Evolutionary conservation across 2,888 invertebrate genomes (phyloP).

Genomic region (Unio delphinus): DNA sequence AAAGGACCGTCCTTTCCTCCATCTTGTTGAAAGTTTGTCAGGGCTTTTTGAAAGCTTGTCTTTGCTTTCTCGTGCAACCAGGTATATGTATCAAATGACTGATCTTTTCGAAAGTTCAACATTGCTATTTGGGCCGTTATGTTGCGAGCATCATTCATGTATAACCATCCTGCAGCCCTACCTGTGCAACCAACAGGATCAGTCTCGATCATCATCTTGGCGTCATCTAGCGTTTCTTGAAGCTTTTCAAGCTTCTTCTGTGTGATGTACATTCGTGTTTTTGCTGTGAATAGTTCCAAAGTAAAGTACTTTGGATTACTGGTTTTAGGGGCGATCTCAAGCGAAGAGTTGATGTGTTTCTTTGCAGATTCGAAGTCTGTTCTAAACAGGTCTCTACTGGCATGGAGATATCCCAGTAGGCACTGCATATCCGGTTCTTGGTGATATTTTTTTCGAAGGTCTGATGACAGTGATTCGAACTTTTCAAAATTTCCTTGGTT

Average conservation of each 20-base stretch:
- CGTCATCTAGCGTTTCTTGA: conserved; percentile 30
- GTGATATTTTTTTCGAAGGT: conserved; percentile 11
- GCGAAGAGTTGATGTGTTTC: conserved; percentile 20
- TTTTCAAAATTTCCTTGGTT: conserved; percentile 37
- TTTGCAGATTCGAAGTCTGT: conserved; percentile 36
- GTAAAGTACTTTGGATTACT: conserved; percentile 38
- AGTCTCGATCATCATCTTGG: conserved; percentile 39
- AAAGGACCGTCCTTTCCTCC: conserved; percentile 46
- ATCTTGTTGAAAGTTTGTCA: conserved; percentile 37
- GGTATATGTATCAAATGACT: conserved; percentile 22
- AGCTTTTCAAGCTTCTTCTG: conserved; percentile 40
- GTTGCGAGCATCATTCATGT: conserved; percentile 37
- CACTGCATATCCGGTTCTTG: conserved; percentile 30
- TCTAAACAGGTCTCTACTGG: conserved; percentile 31
- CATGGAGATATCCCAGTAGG: conserved; percentile 33
- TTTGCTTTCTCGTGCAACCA: conserved; percentile 24
- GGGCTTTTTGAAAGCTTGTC: conserved; percentile 30
- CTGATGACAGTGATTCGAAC: conserved; percentile 22
- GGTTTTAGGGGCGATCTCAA: conserved; percentile 32
- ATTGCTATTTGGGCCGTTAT: conserved; percentile 27
- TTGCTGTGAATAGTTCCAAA: conserved; percentile 37
- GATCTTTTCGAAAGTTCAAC: conserved; percentile 31
- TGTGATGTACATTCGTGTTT: conserved; percentile 40
- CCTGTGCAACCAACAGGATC: conserved; percentile 39
- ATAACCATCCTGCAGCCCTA: conserved; percentile 44